Conservation (phyloP, 2,888 invertebrate genomes). For the Leptinotarsa haldemani region DNA sequence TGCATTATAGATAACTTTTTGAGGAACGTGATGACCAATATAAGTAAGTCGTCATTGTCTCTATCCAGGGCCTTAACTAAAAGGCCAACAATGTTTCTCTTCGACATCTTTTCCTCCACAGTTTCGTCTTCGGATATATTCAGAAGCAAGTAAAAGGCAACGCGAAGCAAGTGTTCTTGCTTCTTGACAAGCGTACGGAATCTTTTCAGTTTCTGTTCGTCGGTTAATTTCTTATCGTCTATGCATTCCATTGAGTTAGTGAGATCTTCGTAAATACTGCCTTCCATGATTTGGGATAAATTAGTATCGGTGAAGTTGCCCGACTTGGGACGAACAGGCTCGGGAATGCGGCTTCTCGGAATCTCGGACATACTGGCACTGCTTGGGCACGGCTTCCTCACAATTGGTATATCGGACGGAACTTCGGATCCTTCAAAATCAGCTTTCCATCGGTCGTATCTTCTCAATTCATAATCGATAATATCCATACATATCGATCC, state of each 20-base stretch:
- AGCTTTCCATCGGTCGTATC: conserved; percentile 93
- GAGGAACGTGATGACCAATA: conserved; percentile 91
- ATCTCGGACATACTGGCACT: conserved; percentile 71
- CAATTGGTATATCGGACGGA: conserved; percentile 62
- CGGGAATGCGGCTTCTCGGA: conserved; percentile 74
- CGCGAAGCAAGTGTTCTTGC: conserved; percentile 92
- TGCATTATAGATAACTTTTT: conserved; percentile 94
- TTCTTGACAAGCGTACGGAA: conserved; percentile 89
- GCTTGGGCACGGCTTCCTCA: conserved; percentile 61
- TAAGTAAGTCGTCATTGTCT: conserved; percentile 88
- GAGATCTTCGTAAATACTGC: conserved; percentile 74
- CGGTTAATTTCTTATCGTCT: conserved; percentile 62
- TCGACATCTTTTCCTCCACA: conserved; percentile 97
- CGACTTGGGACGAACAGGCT: conserved; percentile 81
- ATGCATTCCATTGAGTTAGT: conserved; percentile 64
- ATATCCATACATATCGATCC: conserved; percentile 97
- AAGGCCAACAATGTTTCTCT: conserved; percentile 89
- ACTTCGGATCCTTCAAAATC: conserved; percentile 73
- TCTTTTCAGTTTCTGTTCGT: conserved; percentile 73
- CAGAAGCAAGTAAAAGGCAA: conserved; percentile 90
- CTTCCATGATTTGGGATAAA: conserved; percentile 58
- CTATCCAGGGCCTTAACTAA: conserved; percentile 90
- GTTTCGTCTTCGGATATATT: conserved; percentile 96
- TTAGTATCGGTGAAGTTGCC: conserved; percentile 74
- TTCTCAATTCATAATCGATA: conserved; percentile 92